These are phyloP conservation scores for Oscheius sp. DNA, from an alignment of 2,888 invertebrate species.

Conservation along the genomic window DNA sequence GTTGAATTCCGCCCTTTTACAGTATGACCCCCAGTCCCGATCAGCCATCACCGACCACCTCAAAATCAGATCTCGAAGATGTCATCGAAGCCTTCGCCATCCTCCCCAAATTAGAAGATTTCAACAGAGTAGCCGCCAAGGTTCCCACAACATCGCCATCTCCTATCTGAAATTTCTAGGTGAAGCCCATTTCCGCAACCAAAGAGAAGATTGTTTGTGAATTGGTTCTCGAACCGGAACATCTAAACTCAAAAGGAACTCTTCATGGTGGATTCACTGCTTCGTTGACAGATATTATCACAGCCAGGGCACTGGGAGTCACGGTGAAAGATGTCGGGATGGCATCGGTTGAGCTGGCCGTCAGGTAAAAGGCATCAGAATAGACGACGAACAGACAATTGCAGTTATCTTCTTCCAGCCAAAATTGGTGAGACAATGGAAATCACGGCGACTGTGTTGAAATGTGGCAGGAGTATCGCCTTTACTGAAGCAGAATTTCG, in stretches of 20 bases:
- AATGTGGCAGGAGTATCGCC: conserved; percentile 65
- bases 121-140: conserved; percentile 67
- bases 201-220: conserved; percentile 61
- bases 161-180: conserved; percentile 19
- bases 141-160: too few species aligned
- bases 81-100: conserved; percentile 15
- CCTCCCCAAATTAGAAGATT: conserved; percentile 48
- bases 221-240: conserved; percentile 62
- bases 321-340: conserved; percentile 62
- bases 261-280: conserved; percentile 57
- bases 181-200: conserved; percentile 55
- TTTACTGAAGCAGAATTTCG: conserved; percentile 70
- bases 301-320: conserved; percentile 64
- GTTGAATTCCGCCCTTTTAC: background rate
- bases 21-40: conserved; percentile 11
- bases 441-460: conserved; percentile 66
- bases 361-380: conserved; percentile 52
- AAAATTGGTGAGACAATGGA: conserved; percentile 64
- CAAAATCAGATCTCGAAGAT: conserved; percentile 14
- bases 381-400: conserved; percentile 32
- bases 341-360: conserved; percentile 66
- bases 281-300: conserved; percentile 66
- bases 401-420: conserved; percentile 68
- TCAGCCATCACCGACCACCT: background rate
- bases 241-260: conserved; percentile 64